Evolutionary conservation across 2,888 invertebrate species (phyloP), one percentile per base, ranked within the genome.

Genomic region (Tachystola acroxantha): DNA sequence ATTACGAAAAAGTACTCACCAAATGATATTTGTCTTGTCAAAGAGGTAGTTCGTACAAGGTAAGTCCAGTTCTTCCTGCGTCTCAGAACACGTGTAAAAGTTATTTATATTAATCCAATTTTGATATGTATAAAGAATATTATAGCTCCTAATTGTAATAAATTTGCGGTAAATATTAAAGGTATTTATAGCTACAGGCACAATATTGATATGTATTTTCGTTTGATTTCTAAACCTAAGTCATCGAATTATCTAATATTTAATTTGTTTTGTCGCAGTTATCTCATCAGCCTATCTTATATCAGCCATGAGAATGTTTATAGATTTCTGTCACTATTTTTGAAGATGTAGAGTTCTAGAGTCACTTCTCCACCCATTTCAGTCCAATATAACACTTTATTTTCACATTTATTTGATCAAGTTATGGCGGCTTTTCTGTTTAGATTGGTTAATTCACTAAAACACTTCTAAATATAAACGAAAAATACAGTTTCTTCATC

Each of bases 181-280:
- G 11, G 16, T 30, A 38, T 35, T 65, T 67, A 68, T 59, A 46
- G 57, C 57, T 82, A 78, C 63, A 84, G 84, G 84, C 85, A 85
- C 84, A 74, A 50, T 64, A 56, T 70, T 84, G 84, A 85, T 85
- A 85, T 85, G 84, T 84, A 80, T 81, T 71, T 66, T 59, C 46
- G 59, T 65, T 72, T 64, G 55, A 65, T 70, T 64, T 55, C 67
- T 63, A 44, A 60, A 48, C 41, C 62, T 78, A 79, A 62, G 53
- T 55, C 72, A 71, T 71, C 28, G 43, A 46, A 48, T 53, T 53
- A 47, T 50, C 9, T 22, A 32, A 7, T 19, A 31, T 11, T 32
- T 32, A 28, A 19, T 31, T 33, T 7, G 9, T 16, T 36, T 6
- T 25, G 7, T n/a, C n/a, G 22, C 6, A 11, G 22, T 32, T 32